Percentiles rank a stretch among this genome's conserved stretches.
Conservation (phyloP, 1,140 invertebrate species). For the Bombus huntii region DNA sequence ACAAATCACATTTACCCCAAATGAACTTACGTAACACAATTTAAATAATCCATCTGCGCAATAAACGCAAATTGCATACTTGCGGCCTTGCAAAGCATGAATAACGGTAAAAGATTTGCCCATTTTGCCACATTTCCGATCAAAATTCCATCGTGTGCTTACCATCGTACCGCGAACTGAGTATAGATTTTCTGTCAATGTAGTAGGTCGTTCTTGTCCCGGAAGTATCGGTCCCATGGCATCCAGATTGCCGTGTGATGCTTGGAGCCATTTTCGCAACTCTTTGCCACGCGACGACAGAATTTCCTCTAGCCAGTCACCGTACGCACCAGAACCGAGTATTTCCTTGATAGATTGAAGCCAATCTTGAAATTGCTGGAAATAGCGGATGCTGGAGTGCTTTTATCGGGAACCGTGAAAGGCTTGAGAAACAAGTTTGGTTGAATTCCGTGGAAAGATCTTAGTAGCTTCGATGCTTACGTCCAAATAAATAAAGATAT, state of each 20-base stretch:
- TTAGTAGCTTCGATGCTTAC: not conserved
- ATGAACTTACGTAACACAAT: not conserved
- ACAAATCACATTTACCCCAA: not conserved
- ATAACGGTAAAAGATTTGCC: not conserved
- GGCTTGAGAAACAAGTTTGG: not conserved
- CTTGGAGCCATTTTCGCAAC: constrained; percentile 68
- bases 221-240: not conserved
- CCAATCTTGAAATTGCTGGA: constrained; percentile 70
- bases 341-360: constrained; percentile 60
- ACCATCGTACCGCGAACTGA: constrained; percentile 2
- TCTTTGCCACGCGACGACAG: constrained; percentile 54
- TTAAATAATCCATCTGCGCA: not conserved
- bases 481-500: too few species aligned
- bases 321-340: constrained; percentile 55
- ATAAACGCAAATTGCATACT: not conserved
- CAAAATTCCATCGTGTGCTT: not conserved
- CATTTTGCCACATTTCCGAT: not conserved
- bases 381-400: not conserved
- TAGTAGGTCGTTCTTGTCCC: not conserved
- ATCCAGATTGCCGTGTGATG: not conserved
- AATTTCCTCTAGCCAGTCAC: constrained; percentile 63
- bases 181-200: constrained; percentile 25
- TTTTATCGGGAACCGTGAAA: not conserved
- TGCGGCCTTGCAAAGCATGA: not conserved
- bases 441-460: not conserved